A percentile compares a stretch with the other conserved stretches of the same genome.
These are phyloP conservation scores for Digitonthophagus gazella DNA, from an alignment of 2,888 invertebrate genomes.

Conservation along the genomic window DNA sequence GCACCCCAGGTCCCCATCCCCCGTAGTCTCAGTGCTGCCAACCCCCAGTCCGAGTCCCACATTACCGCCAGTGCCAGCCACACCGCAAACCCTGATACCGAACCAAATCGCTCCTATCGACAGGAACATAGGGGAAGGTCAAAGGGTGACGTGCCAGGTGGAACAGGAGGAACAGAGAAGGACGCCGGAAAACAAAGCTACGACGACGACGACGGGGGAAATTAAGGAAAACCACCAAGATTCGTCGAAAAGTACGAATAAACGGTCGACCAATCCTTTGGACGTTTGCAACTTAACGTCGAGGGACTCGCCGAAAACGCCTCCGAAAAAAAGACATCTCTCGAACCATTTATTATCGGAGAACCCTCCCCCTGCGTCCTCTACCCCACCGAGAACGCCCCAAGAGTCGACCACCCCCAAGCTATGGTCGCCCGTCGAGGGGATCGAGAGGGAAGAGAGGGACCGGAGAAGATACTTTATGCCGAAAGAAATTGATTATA, in stretches of 20 bases:
- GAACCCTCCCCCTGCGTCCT: slow-evolving; percentile 25
- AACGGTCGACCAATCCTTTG: slow-evolving; percentile 60
- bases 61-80: slow-evolving; percentile 39
- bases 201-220: slow-evolving; percentile 33
- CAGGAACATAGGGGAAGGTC: slow-evolving; percentile 21
- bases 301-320: slow-evolving; percentile 59
- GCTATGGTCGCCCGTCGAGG: slow-evolving; percentile 60
- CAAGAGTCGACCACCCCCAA: slow-evolving; percentile 51
- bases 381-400: slow-evolving; percentile 18
- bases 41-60: slow-evolving; percentile 49
- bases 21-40: slow-evolving; percentile 54
- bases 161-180: slow-evolving; percentile 31
- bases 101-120: slow-evolving; percentile 34
- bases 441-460: slow-evolving; percentile 40
- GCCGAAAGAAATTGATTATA: slow-evolving; percentile 69
- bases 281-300: slow-evolving; percentile 64
- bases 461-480: slow-evolving; percentile 38
- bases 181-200: slow-evolving; percentile 32
- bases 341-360: slow-evolving; percentile 43
- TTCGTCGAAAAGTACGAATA: slow-evolving; percentile 36
- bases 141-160: slow-evolving; percentile 19
- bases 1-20: slow-evolving; percentile 67
- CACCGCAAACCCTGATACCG: slow-evolving; percentile 35
- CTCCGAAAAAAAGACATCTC: slow-evolving; percentile 52
- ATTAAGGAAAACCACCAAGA: slow-evolving; percentile 44